Evolutionary conservation across 2,888 invertebrate genomes (phyloP).

Genomic region (Falcaria lacertinaria): DNA sequence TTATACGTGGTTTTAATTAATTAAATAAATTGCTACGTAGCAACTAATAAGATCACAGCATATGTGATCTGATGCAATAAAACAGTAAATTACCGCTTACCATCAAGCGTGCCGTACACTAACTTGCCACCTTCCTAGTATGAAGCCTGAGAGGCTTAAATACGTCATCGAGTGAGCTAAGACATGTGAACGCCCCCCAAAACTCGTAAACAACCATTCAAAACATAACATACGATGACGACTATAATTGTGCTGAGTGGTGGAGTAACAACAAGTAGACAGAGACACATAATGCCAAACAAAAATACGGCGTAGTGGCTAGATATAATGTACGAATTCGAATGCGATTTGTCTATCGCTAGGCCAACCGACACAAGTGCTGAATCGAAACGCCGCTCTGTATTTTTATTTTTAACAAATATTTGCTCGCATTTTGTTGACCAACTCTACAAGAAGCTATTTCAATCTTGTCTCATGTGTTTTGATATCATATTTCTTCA

Average conservation of each 20-base stretch:
- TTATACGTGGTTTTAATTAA: too few species aligned
- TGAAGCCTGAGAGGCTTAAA: too few species aligned
- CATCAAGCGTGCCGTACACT: too few species aligned
- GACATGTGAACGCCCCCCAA: constrained; percentile 13
- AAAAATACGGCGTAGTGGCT: background rate
- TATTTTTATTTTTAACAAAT: constrained; percentile 13
- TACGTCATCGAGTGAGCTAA: constrained; percentile 9
- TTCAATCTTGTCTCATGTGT: too few species aligned
- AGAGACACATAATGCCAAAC: background rate
- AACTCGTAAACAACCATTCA: constrained; percentile 2
- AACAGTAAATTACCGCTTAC: too few species aligned
- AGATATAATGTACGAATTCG: background rate
- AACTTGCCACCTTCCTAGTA: too few species aligned
- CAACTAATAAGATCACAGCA: too few species aligned
- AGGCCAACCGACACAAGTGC: constrained; percentile 45
- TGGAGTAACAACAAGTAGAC: background rate
- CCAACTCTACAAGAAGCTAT: constrained; percentile 9
- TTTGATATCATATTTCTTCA: too few species aligned
- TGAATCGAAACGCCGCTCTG: constrained; percentile 35
- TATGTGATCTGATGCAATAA: too few species aligned
- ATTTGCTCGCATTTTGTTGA: background rate
- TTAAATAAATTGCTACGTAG: too few species aligned
- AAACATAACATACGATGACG: background rate
- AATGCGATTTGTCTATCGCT: constrained; percentile 36
- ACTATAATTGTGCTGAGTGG: background rate